Evolutionary conservation across 2,888 invertebrate genomes (phyloP).

Genomic region (Acanthacorydalis orientalis): DNA sequence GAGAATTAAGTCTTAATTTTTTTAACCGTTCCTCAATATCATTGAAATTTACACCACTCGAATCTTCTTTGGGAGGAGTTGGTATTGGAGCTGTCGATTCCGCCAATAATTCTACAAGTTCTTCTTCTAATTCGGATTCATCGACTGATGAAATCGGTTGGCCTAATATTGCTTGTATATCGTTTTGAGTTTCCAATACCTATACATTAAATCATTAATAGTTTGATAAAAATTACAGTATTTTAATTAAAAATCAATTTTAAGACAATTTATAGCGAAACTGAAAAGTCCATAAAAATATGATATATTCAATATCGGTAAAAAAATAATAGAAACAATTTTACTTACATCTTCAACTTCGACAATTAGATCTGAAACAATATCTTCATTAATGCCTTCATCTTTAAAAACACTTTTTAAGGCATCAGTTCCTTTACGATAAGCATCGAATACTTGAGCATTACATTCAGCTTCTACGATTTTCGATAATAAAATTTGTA

Average conservation of each 20-base stretch:
- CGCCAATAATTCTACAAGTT: conserved; percentile 40
- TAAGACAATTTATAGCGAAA: background rate
- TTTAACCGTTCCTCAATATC: no score
- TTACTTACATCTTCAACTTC: conserved; percentile 48
- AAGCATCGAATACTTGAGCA: conserved; percentile 37
- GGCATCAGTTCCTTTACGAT: conserved; percentile 48
- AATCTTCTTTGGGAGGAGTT: no score
- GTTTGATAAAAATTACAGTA: conserved; percentile 1
- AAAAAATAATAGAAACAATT: background rate
- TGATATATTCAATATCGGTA: no score
- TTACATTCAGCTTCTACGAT: conserved; percentile 40
- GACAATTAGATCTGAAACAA: conserved; percentile 52
- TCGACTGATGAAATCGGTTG: conserved; percentile 31
- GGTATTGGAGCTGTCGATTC: background rate
- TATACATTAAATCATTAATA: conserved; percentile 17
- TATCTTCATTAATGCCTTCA: conserved; percentile 46
- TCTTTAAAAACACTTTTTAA: conserved; percentile 46
- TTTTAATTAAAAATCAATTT: background rate
- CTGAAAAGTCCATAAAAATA: background rate
- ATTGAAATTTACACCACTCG: no score
- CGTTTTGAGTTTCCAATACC: conserved; percentile 39
- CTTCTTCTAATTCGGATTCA: conserved; percentile 47
- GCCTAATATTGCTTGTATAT: conserved; percentile 35
- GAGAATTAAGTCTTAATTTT: no score
- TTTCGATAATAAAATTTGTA: conserved; percentile 37